Percentiles rank a stretch among this genome's conserved stretches.
Evolutionary conservation across 1,140 invertebrate species (phyloP).

Genomic region (Drosophila asahinai): DNA sequence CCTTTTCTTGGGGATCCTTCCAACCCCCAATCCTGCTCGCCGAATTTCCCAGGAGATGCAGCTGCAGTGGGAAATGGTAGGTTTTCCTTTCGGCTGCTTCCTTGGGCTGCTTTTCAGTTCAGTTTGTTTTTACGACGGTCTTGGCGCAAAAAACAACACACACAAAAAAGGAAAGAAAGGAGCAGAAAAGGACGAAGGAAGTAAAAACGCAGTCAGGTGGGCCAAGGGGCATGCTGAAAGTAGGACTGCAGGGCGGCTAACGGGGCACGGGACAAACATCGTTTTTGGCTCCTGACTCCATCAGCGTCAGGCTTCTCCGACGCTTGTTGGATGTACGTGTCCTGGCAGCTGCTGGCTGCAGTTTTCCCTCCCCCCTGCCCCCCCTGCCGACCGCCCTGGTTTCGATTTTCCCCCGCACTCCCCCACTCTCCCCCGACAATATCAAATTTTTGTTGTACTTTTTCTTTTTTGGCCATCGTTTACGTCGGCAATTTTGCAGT

Average conservation of each 20-base stretch:
- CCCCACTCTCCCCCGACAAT: not conserved
- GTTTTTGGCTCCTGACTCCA: constrained; percentile 63
- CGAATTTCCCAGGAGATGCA: constrained; percentile 36
- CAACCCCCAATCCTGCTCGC: too few species aligned
- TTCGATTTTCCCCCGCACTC: constrained; percentile 16
- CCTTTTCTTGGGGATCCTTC: constrained; percentile 27
- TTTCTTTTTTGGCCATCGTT: constrained; percentile 66
- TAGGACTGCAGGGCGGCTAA: too few species aligned
- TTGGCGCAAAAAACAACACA: constrained; percentile 54
- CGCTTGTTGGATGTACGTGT: constrained; percentile 72
- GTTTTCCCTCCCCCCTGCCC: constrained; percentile 32
- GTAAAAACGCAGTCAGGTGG: constrained; percentile 44
- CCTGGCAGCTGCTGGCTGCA: constrained; percentile 78
- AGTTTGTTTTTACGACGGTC: constrained; percentile 79
- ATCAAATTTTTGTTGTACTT: constrained; percentile 38
- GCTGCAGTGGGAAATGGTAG: not conserved
- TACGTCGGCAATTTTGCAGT: constrained; percentile 84
- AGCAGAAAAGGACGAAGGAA: not conserved
- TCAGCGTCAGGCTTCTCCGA: constrained; percentile 56
- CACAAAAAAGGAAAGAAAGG: constrained; percentile 2
- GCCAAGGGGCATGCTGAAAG: not conserved
- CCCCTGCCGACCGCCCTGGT: constrained; percentile 11
- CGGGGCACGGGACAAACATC: constrained; percentile 40
- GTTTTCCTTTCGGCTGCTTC: constrained; percentile 36
- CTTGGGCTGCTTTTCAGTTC: constrained; percentile 65